Evolutionary conservation across 2,113 vertebrate species (phyloP).

Genomic region (Labrus mixtus): DNA sequence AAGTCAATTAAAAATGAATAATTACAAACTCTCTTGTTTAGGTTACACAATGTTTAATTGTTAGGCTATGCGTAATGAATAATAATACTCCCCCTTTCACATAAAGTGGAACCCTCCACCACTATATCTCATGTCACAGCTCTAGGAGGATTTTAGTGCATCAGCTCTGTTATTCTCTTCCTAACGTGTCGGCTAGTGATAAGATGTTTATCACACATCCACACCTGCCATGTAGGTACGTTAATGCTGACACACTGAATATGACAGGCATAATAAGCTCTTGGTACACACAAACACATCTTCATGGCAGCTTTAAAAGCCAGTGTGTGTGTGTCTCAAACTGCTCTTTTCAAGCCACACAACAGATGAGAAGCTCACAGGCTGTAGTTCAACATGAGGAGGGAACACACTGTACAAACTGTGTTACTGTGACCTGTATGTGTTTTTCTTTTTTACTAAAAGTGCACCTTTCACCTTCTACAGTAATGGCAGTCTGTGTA

Average conservation of each 20-base stretch:
- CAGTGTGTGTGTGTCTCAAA: neutral
- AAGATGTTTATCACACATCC: conserved; percentile 22
- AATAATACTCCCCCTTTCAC: neutral
- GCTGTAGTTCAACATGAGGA: neutral
- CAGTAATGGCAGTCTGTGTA: too few species aligned
- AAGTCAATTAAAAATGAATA: too few species aligned
- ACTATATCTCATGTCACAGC: conserved; percentile 3
- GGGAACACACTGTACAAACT: neutral
- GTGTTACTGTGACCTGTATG: neutral
- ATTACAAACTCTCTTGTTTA: too few species aligned
- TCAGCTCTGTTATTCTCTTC: conserved; percentile 11
- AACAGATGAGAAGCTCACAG: neutral
- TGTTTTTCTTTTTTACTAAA: too few species aligned
- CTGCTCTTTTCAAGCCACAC: neutral
- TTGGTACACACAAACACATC: conserved; percentile 4
- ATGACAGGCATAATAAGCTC: neutral
- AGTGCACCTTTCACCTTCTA: too few species aligned
- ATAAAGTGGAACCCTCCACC: neutral
- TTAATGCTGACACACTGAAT: neutral
- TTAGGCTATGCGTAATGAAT: too few species aligned
- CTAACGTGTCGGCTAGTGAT: neutral
- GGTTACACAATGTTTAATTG: too few species aligned
- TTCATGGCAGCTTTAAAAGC: conserved; percentile 9
- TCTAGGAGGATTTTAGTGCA: neutral
- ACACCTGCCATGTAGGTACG: neutral